phyloP scores from a whole-genome alignment of 1,140 invertebrate genomes.

The Drosophila busckii region DNA sequence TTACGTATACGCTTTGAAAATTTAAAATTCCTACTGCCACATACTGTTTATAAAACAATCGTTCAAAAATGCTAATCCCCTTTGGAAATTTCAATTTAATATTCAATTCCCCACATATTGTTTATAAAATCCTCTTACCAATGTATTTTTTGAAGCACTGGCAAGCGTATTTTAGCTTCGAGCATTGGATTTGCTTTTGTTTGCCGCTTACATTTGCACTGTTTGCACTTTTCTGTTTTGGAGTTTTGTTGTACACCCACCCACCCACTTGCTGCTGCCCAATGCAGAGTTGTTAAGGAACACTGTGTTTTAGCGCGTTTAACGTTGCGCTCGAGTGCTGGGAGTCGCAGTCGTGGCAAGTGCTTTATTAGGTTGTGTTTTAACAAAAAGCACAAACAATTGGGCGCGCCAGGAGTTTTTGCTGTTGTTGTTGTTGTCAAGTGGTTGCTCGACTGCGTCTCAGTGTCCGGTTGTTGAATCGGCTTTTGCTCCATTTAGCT shows the following conservation, averaged over 20 bases:
- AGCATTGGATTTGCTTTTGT: background rate
- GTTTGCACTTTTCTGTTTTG: slow-evolving; percentile 31
- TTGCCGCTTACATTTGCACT: slow-evolving; percentile 24
- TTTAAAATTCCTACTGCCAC: too few species aligned
- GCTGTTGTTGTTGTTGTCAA: slow-evolving; percentile 49
- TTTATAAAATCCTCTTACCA: too few species aligned
- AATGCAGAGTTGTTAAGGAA: too few species aligned
- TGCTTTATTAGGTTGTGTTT: slow-evolving; percentile 64
- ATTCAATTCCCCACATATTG: too few species aligned
- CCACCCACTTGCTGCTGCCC: too few species aligned
- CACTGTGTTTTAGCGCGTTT: slow-evolving; percentile 29
- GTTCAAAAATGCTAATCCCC: too few species aligned
- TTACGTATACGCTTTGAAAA: too few species aligned
- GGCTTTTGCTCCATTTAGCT: slow-evolving; percentile 51
- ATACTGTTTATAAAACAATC: too few species aligned
- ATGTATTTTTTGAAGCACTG: too few species aligned
- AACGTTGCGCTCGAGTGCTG: too few species aligned
- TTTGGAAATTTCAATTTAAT: too few species aligned
- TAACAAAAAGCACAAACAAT: slow-evolving; percentile 66
- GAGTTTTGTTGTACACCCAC: slow-evolving; percentile 34
- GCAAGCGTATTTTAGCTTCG: slow-evolving; percentile 6
- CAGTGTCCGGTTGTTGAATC: slow-evolving; percentile 1
- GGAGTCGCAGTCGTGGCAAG: slow-evolving; percentile 17
- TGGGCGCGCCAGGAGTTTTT: slow-evolving; percentile 52
- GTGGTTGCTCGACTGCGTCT: slow-evolving; percentile 33